Evolutionary conservation across 2,888 invertebrate genomes (phyloP), one percentile per base, ranked within the genome.

Genomic region (Ligdia adustata): DNA sequence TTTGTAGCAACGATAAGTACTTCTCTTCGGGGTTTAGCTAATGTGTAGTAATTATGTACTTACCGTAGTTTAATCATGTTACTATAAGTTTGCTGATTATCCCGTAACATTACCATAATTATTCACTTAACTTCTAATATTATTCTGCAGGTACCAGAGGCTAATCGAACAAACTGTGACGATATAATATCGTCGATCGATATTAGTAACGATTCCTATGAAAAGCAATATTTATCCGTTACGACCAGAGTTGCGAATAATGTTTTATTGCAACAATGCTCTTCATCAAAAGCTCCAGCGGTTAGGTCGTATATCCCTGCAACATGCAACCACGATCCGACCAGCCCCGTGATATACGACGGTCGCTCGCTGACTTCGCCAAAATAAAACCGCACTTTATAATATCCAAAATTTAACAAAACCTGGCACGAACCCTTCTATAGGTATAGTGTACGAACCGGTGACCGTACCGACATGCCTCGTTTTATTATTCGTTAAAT

Each of bases 281-380:
- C 52, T 64, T 49, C 57, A 64, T 66, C 52, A 60, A 58, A 65
- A 50, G 66, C 60, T 65, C 64, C 64, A 55, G 58, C 57, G 57
- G 62, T 60, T 60, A 62, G 58, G 60, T 58, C 56, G 57, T 60
- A 62, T 52, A 22, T 42, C 22, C 9, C 13, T 9, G 9, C 12
- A 62, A 55, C 49, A 62, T 47, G 47, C 50, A 32, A 72, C 69
- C 72, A 58, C 71, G 71, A 73, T 57, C 70, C 71, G 74, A 75
- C 69, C 79, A 75, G 70, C 72, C 62, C 64, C 58, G 65, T 83
- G 76, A 86, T 79, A 80, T 85, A 87, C 81, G 81, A 82, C 72
- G 84, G 82, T 85, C 77, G 59, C 45, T 52, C 45, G 55, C 51
- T 58, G 59, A 62, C 55, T 63, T 57, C 57, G 65, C 67, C 64